Conservation (phyloP, 2,113 vertebrate genomes). For the Paracanthobrama guichenoti region DNA sequence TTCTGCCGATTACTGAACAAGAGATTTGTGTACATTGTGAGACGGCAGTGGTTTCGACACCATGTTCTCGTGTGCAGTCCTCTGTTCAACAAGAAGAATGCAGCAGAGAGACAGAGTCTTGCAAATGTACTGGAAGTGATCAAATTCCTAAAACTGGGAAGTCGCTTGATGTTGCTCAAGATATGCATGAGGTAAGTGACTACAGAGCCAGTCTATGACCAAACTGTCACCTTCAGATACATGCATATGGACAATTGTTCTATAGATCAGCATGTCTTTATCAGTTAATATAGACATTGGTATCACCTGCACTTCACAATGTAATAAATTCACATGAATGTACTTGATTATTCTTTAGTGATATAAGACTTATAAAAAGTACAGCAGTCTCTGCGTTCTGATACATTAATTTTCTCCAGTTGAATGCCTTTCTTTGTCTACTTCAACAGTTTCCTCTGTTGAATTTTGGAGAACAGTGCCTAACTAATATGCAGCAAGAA, state of each 20-base stretch:
- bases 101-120: constrained; percentile 78
- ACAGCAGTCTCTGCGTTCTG: neutral
- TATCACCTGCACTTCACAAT: neutral
- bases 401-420: neutral
- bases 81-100: constrained; percentile 80
- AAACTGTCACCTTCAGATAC: neutral
- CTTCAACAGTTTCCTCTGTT: constrained; percentile 81
- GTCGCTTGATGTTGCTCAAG: constrained; percentile 79
- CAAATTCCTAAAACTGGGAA: constrained; percentile 82
- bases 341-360: neutral
- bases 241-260: neutral
- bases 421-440: constrained; percentile 5
- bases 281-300: neutral
- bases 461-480: constrained; percentile 81
- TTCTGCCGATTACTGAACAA: constrained; percentile 79
- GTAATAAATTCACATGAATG: neutral
- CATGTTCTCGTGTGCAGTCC: constrained; percentile 70
- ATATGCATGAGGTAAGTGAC: constrained; percentile 82
- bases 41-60: constrained; percentile 63
- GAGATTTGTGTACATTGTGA: constrained; percentile 86
- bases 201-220: neutral
- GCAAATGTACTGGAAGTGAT: constrained; percentile 79
- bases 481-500: constrained; percentile 83
- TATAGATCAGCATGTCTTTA: neutral
- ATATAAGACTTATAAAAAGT: too few species aligned